phyloP scores from a whole-genome alignment of 2,797 vertebrate genomes.

The Menidia menidia region DNA sequence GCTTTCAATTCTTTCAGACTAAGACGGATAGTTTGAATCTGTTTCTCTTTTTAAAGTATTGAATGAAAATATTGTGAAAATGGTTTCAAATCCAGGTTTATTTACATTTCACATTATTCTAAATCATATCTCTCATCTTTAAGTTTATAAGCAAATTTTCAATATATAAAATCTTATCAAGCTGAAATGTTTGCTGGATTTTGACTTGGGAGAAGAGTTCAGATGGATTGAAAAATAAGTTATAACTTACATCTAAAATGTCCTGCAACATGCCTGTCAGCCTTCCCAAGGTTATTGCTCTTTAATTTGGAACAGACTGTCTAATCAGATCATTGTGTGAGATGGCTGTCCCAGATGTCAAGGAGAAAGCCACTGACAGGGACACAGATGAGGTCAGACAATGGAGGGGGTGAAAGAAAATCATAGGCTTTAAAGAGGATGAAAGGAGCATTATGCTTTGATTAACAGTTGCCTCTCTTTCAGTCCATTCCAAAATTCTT shows the following conservation, averaged over 20 bases:
- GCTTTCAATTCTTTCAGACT: too few relatives aligned
- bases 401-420: conserved; percentile 47
- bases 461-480: conserved; percentile 2
- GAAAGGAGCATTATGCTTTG: conserved; percentile 22
- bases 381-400: conserved; percentile 49
- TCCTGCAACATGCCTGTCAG: conserved; percentile 55
- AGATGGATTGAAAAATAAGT: conserved; percentile 7
- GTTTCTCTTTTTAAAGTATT: too few relatives aligned
- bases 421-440: conserved; percentile 21
- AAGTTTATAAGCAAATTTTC: background rate
- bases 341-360: conserved; percentile 66
- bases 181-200: background rate
- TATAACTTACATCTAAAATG: conserved; percentile 47
- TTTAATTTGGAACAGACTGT: conserved; percentile 71
- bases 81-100: too few relatives aligned
- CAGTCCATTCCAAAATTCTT: background rate
- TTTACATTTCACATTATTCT: too few relatives aligned
- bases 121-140: too few relatives aligned
- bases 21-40: too few relatives aligned
- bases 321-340: conserved; percentile 76
- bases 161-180: background rate
- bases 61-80: too few relatives aligned
- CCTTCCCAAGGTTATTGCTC: conserved; percentile 67
- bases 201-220: background rate
- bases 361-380: conserved; percentile 64